Evolutionary conservation across 2,888 invertebrate genomes (phyloP), one percentile per base, ranked within the genome.

Genomic region (Neria commutata): DNA sequence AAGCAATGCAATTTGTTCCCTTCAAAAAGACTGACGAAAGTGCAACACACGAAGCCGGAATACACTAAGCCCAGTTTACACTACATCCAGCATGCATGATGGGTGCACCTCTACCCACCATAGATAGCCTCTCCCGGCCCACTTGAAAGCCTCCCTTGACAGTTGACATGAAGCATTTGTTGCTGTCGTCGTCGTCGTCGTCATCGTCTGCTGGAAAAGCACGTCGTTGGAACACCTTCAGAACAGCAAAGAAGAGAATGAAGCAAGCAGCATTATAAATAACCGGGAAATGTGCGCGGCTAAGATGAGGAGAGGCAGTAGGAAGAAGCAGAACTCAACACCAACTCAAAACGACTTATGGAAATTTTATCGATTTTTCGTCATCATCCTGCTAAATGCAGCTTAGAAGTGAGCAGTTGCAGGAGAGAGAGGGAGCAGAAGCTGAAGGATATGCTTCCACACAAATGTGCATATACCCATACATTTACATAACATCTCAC

Each of bases 281-380:
- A 53, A 53, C 24, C n/a, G 25, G 8, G 25, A 52, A n/a, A 23
- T 17, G 6, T 17, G 19, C 46, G 19, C n/a, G n/a, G n/a, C n/a
- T n/a, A n/a, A n/a, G n/a, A n/a, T n/a, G n/a, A n/a, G n/a, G n/a
- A n/a, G 21, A 45, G 21, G 29, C 42, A 45, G 29, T 11, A 54
- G 33, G 19, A n/a, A 45, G 17, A 54, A 34, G 14, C 34, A 50
- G 19, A 6, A 45, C 16, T 33, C 56, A 56, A 16, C 34, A 47
- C 23, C 45, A 50, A 17, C 45, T 17, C 21, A 58, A 50, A 54
- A 33, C 19, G 34, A 24, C 54, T 33, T 29, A 19, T 34, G 50
- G 17, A 58, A 50, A 50, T 54, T 25, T 50, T 54, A 58, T 54
- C 58, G 58, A 54, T 58, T 58, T 58, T 58, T 54, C 45, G 25